Conservation (phyloP, 2,113 vertebrate genomes). For the Neotoma lepida region DNA sequence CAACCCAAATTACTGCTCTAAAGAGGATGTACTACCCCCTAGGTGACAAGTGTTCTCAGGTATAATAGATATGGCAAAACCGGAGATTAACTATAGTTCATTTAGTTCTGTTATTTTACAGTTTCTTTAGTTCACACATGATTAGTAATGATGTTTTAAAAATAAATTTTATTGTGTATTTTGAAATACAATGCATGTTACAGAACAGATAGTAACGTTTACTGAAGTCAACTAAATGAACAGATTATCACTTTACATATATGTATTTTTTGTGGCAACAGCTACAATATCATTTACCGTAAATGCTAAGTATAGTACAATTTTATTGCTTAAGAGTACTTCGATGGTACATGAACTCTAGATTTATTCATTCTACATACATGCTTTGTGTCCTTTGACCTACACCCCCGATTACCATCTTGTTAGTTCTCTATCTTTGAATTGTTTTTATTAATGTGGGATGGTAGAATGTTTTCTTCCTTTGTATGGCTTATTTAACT, state of each 20-base stretch:
- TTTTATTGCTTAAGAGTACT: neutral
- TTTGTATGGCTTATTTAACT: neutral
- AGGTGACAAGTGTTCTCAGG: neutral
- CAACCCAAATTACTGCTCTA: neutral
- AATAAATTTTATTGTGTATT: neutral
- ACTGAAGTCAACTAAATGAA: neutral
- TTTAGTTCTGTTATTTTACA: constrained; percentile 21
- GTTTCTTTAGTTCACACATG: neutral
- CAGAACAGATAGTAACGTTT: neutral
- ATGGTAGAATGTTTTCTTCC: neutral
- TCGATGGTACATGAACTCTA: neutral
- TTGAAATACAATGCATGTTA: neutral
- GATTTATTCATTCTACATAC: neutral
- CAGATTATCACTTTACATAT: neutral
- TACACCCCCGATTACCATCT: neutral
- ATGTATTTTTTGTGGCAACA: neutral
- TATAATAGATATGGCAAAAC: neutral
- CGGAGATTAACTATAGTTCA: neutral
- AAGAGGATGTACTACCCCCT: neutral
- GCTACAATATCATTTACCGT: neutral
- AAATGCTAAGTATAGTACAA: neutral
- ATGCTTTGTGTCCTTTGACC: neutral
- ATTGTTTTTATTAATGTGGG: neutral
- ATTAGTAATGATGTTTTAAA: neutral
- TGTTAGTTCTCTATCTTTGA: neutral